Conservation (phyloP, 2,113 vertebrate species). For the Brienomyrus longianalis region DNA sequence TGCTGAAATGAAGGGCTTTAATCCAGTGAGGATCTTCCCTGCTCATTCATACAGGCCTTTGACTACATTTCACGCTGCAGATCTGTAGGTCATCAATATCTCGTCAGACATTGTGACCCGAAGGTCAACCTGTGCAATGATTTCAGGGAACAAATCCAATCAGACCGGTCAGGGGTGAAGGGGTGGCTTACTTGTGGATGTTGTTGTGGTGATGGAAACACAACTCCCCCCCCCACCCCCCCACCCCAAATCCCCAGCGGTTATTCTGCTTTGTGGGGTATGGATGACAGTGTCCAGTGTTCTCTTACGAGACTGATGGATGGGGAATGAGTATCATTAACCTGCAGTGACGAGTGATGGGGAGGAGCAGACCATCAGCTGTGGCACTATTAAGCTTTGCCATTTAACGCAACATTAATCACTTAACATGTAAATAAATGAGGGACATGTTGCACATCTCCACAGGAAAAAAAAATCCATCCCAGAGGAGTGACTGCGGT, state of each 20-base stretch:
- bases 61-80: background rate
- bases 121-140: background rate
- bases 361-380: background rate
- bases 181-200: background rate
- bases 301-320: background rate
- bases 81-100: background rate
- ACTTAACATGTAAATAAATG: background rate
- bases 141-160: background rate
- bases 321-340: conserved; percentile 18
- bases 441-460: background rate
- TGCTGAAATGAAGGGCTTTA: background rate
- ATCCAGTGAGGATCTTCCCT: background rate
- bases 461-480: background rate
- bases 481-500: background rate
- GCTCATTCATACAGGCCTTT: background rate
- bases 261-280: background rate
- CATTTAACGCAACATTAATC: conserved; percentile 18
- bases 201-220: background rate
- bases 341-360: conserved; percentile 9
- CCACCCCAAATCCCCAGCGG: background rate
- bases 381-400: background rate
- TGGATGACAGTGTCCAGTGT: background rate
- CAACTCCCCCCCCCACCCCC: background rate
- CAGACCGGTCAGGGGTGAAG: background rate
- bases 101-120: background rate